Evolutionary conservation across 2,113 vertebrate genomes (phyloP), one percentile per base, ranked within the genome.

Genomic region (Sebastes fasciatus): DNA sequence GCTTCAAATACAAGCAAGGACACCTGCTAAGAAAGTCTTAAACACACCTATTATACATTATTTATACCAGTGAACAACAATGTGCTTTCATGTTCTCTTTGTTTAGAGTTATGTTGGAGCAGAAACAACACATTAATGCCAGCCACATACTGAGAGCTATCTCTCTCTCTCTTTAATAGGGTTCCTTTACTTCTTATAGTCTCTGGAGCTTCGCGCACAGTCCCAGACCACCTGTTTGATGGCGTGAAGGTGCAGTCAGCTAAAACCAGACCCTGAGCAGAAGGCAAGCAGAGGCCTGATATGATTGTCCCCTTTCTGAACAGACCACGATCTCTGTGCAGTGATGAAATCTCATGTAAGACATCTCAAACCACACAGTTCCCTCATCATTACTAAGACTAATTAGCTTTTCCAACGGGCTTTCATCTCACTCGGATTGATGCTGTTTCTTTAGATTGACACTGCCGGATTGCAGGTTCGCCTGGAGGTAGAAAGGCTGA

Each of bases 291-390:
- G 57, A 17, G 63, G 19, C 49, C 42, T 77, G 84, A 91, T 74
- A 74, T 49, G 57, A 74, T 79, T 76, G 49, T 76, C 74, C 49
- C 21, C 34, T 68, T 52, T 77, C 61, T 55, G 61, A 85, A 48
- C 72, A 82, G 34, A 67, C 79, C 74, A 19, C 42, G 75, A 82
- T 77, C 76, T 83, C 46, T 77, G 73, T 26, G 54, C 63, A 34
- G 19, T 90, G 90, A 92, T 86, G 84, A 85, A 90, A 92, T 86
- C 60, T 77, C 13, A 54, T 82, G 90, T 16, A 89, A 91, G 54
- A 77, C 67, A 19, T 46, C 78, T 85, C 66, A 88, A 86, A 86
- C 55, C 34, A 40, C 71, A 34, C 51, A 8, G 69, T 64, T 80
- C 64, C 70, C 48, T 66, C 66, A 61, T 60, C 86, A 74, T 79